phyloP scores from a whole-genome alignment of 2,888 invertebrate genomes.

The Petrolisthes cinctipes region DNA sequence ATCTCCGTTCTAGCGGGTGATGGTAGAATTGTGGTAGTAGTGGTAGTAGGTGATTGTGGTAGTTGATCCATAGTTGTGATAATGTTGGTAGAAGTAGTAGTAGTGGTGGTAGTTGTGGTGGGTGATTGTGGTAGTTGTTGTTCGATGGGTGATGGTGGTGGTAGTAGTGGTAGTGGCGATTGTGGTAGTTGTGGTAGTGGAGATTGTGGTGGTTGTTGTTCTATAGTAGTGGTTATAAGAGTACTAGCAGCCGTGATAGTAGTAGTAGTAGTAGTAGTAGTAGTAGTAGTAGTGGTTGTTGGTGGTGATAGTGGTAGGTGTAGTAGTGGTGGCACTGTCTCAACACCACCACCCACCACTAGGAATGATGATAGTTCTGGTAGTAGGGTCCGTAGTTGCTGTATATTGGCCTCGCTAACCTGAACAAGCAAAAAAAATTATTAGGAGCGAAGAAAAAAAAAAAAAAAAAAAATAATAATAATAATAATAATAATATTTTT shows the following conservation, averaged over 20 bases:
- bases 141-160: neutral
- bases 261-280: constrained; percentile 3
- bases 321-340: constrained; percentile 28
- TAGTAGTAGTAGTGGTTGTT: neutral
- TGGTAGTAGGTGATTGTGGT: too few relatives aligned
- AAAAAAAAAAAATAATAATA: constrained; percentile 51
- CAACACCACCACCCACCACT: constrained; percentile 31
- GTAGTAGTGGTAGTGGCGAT: neutral
- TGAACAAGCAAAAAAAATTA: too few relatives aligned
- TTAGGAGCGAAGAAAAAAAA: too few relatives aligned
- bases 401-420: constrained; percentile 75
- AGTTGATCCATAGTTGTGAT: neutral
- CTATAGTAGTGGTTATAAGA: neutral
- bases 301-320: neutral
- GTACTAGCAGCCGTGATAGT: neutral
- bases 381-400: constrained; percentile 76
- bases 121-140: neutral
- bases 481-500: constrained; percentile 11
- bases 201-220: too few relatives aligned
- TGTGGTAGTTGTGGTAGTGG: neutral
- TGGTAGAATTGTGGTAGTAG: neutral
- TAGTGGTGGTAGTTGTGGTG: neutral
- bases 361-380: constrained; percentile 74
- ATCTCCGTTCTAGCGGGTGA: too few relatives aligned
- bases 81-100: neutral